Evolutionary conservation across 30 jellyfish, hydroid and myxozoan genomes (phyloP).

Genomic region (Hydractinia symbiolongicarpus): DNA sequence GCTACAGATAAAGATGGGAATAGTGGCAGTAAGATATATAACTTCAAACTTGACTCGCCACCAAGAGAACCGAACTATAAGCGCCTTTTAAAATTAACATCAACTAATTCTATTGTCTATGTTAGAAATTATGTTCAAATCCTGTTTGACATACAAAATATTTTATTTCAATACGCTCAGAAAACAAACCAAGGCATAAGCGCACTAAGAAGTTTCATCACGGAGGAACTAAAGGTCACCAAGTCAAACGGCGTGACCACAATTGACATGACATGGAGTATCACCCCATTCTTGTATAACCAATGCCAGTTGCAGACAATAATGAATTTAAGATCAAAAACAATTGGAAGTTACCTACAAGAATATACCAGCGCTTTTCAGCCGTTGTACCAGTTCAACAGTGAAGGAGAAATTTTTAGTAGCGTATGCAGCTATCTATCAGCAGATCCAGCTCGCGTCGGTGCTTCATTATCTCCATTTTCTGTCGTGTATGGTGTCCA

Average conservation of each 20-base stretch:
- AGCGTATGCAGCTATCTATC: constrained; percentile 51
- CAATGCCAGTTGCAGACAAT: constrained; percentile 44
- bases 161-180: not conserved
- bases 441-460: constrained; percentile 44
- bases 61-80: constrained; percentile 28
- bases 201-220: not conserved
- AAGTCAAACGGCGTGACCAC: constrained; percentile 32
- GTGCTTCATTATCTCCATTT: constrained; percentile 6
- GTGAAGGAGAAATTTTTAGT: constrained; percentile 12
- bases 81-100: not conserved
- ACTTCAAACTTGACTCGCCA: not conserved
- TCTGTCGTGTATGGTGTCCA: constrained; percentile 38
- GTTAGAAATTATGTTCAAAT: constrained; percentile 41
- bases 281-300: constrained; percentile 26
- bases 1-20: constrained; percentile 58
- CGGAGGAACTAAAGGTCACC: constrained; percentile 23
- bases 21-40: constrained; percentile 7
- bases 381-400: constrained; percentile 39
- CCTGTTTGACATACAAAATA: constrained; percentile 45
- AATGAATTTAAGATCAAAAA: constrained; percentile 45
- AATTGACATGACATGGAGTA: constrained; percentile 45
- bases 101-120: constrained; percentile 10
- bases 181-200: constrained; percentile 23
- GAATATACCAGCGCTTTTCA: constrained; percentile 21
- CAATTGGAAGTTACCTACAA: constrained; percentile 29